Percentiles rank a stretch among this genome's conserved stretches.
phyloP scores from a whole-genome alignment of 2,113 vertebrate genomes.

The Hymenochirus boettgeri region DNA sequence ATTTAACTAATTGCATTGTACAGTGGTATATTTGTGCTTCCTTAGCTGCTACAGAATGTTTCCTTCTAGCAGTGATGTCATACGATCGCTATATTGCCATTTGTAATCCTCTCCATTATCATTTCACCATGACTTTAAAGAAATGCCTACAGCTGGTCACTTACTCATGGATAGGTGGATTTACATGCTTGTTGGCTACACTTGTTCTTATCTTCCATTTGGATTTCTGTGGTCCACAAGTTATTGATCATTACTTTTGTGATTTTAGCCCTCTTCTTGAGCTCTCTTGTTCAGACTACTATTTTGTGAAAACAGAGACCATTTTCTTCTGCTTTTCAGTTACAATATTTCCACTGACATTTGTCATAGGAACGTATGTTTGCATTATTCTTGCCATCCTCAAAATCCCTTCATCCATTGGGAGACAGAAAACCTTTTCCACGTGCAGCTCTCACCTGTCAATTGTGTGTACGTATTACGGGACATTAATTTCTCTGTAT shows the following conservation, averaged over 20 bases:
- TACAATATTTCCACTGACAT: slow-evolving; percentile 40
- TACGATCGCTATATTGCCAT: slow-evolving; percentile 21
- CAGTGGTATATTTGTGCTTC: slow-evolving; percentile 13
- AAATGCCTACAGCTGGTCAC: neutral
- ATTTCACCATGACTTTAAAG: neutral
- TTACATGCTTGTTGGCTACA: neutral
- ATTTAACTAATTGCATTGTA: neutral
- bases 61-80: slow-evolving; percentile 4
- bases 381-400: neutral
- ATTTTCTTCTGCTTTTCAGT: slow-evolving; percentile 28
- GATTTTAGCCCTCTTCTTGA: slow-evolving; percentile 33
- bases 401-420: neutral
- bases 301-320: slow-evolving; percentile 33
- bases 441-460: slow-evolving; percentile 11
- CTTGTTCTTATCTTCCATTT: neutral
- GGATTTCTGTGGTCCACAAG: slow-evolving; percentile 18
- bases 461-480: neutral
- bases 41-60: slow-evolving; percentile 35
- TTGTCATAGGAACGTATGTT: slow-evolving; percentile 21
- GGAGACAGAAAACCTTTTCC: neutral
- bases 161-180: slow-evolving; percentile 2
- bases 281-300: slow-evolving; percentile 45
- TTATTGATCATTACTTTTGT: slow-evolving; percentile 17
- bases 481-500: neutral
- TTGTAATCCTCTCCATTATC: slow-evolving; percentile 22